Evolutionary conservation across 1,140 invertebrate genomes (phyloP).

Genomic region (Armadillidium nasatum): DNA sequence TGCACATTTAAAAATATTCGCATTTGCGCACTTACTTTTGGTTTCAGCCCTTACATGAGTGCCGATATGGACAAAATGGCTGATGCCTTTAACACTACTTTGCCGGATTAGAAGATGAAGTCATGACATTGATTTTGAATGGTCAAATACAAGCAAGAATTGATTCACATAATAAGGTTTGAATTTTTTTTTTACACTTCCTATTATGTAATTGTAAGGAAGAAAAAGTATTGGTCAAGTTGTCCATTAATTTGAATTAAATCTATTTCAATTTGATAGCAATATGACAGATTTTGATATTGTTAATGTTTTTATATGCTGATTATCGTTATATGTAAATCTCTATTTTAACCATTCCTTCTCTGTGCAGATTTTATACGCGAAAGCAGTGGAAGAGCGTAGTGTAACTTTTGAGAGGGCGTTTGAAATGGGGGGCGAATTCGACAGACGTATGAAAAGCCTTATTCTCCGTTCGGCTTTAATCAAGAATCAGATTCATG

Average conservation of each 20-base stretch:
- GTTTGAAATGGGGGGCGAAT: slow-evolving; percentile 84
- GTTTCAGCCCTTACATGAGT: slow-evolving; percentile 82
- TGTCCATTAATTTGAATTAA: no score
- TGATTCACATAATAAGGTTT: no score
- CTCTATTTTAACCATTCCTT: neutral
- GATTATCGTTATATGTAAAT: neutral
- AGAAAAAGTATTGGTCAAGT: no score
- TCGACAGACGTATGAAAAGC: slow-evolving; percentile 84
- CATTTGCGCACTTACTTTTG: neutral
- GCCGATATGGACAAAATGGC: slow-evolving; percentile 97
- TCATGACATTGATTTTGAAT: slow-evolving; percentile 82
- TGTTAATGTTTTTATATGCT: no score
- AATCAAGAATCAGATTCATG: slow-evolving; percentile 43
- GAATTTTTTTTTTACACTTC: no score
- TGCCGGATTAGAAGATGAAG: slow-evolving; percentile 87
- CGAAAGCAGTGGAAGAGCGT: slow-evolving; percentile 93
- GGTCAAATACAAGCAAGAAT: slow-evolving; percentile 47
- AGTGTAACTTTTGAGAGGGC: slow-evolving; percentile 93
- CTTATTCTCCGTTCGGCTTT: slow-evolving; percentile 80
- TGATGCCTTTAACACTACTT: slow-evolving; percentile 90
- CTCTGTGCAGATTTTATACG: slow-evolving; percentile 74
- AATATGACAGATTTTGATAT: neutral
- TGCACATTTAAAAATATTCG: no score
- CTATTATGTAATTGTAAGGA: no score
- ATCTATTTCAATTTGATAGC: no score